Evolutionary conservation across 2,113 vertebrate species (phyloP), one percentile per base, ranked within the genome.

Genomic region (Otolemur garnettii): DNA sequence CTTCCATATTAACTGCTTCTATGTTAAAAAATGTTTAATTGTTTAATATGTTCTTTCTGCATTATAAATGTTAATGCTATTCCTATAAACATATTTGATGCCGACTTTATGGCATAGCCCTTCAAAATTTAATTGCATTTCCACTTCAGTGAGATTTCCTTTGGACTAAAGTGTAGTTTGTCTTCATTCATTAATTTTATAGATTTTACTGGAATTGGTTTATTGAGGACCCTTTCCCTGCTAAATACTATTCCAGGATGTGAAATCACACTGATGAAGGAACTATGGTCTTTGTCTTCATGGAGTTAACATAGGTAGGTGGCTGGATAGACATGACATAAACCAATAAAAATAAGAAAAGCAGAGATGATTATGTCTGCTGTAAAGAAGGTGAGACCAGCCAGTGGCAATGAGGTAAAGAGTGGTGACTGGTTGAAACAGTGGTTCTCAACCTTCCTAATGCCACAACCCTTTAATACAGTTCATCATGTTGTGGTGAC

Each of bases 41-140:
- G 50, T 71, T 66, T 66, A 75, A 18, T 62, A 89, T 0, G 4
- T n/a, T 28, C 17, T 82, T 42, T 7, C 42, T 74, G 19, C 59
- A 77, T 95, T 77, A 0, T 53, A 74, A 92, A 53, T 87, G 7
- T 5, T 22, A 42, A 33, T n/a, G 26, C 22, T 80, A 77, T 83
- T 62, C 84, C 7, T 33, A 0, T 85, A 75, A 28, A 68, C 14
- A 64, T 74, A 83, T 42, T 74, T 91, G 14, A 35, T 83, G n/a
- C 50, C 91, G 30, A 55, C 0, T 89, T 87, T 69, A 59, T 92
- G n/a, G n/a, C 18, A 66, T 0, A 55, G 8, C 66, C 19, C 93
- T 84, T 77, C 66, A 77, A 81, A 96, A 93, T 96, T 93, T 4
- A 86, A 5, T 55, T 83, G 90, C 10, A 30, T 83, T 96, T 21